Evolutionary conservation across 2,797 vertebrate genomes (phyloP).

Genomic region (Rhodeus uyekii): DNA sequence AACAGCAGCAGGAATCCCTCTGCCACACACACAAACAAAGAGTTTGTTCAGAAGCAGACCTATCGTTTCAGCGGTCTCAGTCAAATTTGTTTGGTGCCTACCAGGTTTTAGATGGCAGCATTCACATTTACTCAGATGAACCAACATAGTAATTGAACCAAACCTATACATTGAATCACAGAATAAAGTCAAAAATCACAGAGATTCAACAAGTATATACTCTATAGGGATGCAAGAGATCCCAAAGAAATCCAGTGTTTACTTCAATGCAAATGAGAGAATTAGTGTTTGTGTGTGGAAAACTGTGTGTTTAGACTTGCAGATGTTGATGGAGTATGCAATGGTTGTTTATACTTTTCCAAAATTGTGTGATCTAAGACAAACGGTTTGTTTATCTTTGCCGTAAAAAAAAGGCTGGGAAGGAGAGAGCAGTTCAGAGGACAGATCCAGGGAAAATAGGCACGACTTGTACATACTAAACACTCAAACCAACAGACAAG

Average conservation of each 20-base stretch:
- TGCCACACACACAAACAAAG: too few species aligned
- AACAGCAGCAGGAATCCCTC: too few species aligned
- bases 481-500: neutral
- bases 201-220: neutral
- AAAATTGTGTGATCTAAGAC: constrained; percentile 17
- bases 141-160: neutral
- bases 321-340: constrained; percentile 11
- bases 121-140: too few species aligned
- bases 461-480: neutral
- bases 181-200: neutral
- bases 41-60: too few species aligned
- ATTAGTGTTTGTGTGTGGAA: neutral
- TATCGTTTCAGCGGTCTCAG: too few species aligned
- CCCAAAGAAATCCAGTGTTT: neutral
- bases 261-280: neutral
- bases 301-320: constrained; percentile 22
- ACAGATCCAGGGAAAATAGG: neutral
- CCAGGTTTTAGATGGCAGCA: too few species aligned
- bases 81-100: too few species aligned
- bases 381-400: constrained; percentile 34
- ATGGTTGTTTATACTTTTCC: constrained; percentile 18
- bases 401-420: constrained; percentile 1
- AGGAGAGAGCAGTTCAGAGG: neutral
- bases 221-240: neutral
- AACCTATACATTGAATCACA: too few species aligned